Evolutionary conservation across 2,888 invertebrate genomes (phyloP), one percentile per base, ranked within the genome.

Genomic region (Scaptomyza tumidula): DNA sequence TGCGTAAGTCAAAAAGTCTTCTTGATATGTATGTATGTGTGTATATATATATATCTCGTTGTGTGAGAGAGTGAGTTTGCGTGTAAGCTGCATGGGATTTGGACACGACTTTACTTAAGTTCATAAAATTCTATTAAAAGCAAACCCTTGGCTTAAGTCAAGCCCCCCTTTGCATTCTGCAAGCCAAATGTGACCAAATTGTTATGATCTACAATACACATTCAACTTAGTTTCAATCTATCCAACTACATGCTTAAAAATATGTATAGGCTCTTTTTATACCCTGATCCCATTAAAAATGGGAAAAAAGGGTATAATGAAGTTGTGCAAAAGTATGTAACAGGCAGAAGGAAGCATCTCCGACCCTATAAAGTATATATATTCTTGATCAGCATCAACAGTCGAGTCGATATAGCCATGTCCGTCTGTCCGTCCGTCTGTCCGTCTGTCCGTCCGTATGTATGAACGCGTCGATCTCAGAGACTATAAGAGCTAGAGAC

Each of bases 41-140:
- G 5, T 54, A n/a, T 46, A 31, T 49, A 46, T 58, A 60, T 55
- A 45, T 64, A 44, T 45, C 43, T 61, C 24, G 55, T 41, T 43
- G 44, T 55, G 29, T 33, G 24, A 44, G 58, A 33, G 67, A 52
- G 58, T 75, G 63, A 52, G 69, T 63, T 50, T 73, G 70, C 56
- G 58, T 70, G 65, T 80, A 81, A 84, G 79, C 80, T 85, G 72
- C 70, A 66, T 72, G 78, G 82, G 87, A 85, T 87, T 85, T 87
- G 76, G 71, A 85, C 85, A 85, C 86, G 85, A 82, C 78, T 87
- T 87, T 87, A 85, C 87, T 87, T 80, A 82, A 85, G 80, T 80
- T 85, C 85, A 85, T 85, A 85, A 87, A 87, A 87, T 85, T 87
- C 87, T 87, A 85, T 85, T 85, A 85, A 80, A 80, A 73, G 66